phyloP scores from a whole-genome alignment of 2,888 invertebrate species.

The Sinhomidia bicolor region DNA sequence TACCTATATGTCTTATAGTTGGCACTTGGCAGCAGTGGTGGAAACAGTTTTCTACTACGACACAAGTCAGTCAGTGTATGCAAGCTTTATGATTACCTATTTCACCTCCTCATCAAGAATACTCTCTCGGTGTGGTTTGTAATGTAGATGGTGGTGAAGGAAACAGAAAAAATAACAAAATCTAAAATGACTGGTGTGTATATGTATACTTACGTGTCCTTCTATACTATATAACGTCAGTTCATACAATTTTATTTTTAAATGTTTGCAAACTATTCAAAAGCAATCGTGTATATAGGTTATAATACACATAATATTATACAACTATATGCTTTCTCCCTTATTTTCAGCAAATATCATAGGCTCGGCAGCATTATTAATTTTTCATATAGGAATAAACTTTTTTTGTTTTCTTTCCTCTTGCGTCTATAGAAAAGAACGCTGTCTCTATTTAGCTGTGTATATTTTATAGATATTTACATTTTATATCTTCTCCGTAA shows the following conservation, averaged over 20 bases:
- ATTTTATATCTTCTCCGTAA: background rate
- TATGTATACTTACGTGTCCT: background rate
- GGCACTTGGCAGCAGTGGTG: background rate
- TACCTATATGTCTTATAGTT: too few relatives aligned
- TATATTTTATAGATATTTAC: too few relatives aligned
- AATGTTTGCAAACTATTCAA: background rate
- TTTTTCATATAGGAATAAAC: background rate
- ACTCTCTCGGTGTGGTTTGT: conserved; percentile 43
- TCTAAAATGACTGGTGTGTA: background rate
- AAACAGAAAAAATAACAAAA: background rate
- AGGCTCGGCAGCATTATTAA: background rate
- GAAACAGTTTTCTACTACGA: background rate
- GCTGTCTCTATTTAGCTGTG: too few relatives aligned
- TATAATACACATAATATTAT: too few relatives aligned
- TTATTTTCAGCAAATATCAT: background rate
- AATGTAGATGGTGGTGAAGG: background rate
- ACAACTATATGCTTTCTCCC: background rate
- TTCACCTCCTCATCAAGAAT: conserved; percentile 41
- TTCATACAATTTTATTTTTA: background rate
- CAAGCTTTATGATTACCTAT: background rate
- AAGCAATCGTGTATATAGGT: too few relatives aligned
- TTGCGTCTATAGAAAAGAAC: too few relatives aligned
- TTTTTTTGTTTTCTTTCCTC: too few relatives aligned
- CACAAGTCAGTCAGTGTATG: background rate
- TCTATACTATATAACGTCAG: background rate